These are phyloP conservation scores for Tyrophagus putrescentiae DNA, from an alignment of 1,140 invertebrate species.

Conservation along the genomic window DNA sequence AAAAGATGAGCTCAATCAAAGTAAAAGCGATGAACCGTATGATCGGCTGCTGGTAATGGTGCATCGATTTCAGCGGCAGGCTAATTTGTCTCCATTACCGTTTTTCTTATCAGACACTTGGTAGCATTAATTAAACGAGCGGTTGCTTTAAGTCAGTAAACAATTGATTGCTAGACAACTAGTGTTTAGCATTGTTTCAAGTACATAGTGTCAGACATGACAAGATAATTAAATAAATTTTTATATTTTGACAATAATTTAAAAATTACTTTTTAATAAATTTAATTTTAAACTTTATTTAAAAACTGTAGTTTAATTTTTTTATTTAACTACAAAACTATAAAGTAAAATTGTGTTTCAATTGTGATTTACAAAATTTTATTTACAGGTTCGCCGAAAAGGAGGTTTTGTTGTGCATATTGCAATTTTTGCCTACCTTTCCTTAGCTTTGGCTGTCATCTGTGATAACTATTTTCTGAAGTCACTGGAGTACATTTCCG, in stretches of 20 bases:
- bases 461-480: constrained; percentile 88
- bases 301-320: not conserved
- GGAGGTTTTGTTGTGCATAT: constrained; percentile 77
- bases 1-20: not conserved
- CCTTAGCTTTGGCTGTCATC: constrained; percentile 72
- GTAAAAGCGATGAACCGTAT: not conserved
- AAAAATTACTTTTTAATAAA: not conserved
- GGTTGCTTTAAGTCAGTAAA: not conserved
- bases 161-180: not conserved
- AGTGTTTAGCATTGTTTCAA: not conserved
- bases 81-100: not conserved
- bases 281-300: not conserved
- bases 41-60: not conserved
- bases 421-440: constrained; percentile 71
- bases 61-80: not conserved
- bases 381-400: constrained; percentile 42
- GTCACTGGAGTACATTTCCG: constrained; percentile 68
- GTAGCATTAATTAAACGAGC: not conserved
- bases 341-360: not conserved
- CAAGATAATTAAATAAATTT: not conserved
- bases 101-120: not conserved
- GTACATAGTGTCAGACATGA: not conserved
- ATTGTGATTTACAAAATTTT: not conserved
- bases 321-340: not conserved
- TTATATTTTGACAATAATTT: not conserved